Evolutionary conservation across 1,140 invertebrate species (phyloP), one percentile per base, ranked within the genome.

Genomic region (Papilio polytes): DNA sequence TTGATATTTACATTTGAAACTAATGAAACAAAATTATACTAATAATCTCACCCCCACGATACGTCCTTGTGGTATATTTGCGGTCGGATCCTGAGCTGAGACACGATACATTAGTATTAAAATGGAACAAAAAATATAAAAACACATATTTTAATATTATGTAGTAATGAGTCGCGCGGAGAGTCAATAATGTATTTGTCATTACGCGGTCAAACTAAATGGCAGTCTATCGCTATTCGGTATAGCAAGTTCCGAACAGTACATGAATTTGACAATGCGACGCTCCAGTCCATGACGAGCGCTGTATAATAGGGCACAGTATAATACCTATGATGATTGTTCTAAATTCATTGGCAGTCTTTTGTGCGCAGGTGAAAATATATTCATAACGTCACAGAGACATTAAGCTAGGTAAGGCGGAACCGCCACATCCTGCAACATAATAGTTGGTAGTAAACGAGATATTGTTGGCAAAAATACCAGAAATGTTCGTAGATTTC

Each of bases 211-310:
- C 78, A 83, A 84, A 88, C 84, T 87, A 81, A 85, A 70, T 31
- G 22, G 63, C 15, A 31, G 22, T 70, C 63, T 13, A 70, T 70
- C 22, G 13, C 53, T 56, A 20, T 56, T 83, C 83, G 80, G 85
- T 80, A 86, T 85, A 86, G 18, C 46, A 7, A 48, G 12, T 88
- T 86, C 83, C 85, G 85, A 84, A 89, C 87, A 92, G 88, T 87
- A 84, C 87, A 90, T 84, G 90, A 84, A 88, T 90, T 81, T 83
- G 84, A 93, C 92, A 94, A 93, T 93, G 91, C 89, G 89, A 88
- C 84, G 86, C 91, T 87, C 76, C 82, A 85, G 88, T 72, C 88
- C 93, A 87, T 93, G 89, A 92, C 93, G 92, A 86, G 85, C 84
- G 82, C 83, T 87, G 81, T 87, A 88, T 87, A 88, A 92, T 87